Base-by-base conservation (phyloP, 92 coral and sea anemone genomes). In the Epizoanthus illoricatus region DNA sequence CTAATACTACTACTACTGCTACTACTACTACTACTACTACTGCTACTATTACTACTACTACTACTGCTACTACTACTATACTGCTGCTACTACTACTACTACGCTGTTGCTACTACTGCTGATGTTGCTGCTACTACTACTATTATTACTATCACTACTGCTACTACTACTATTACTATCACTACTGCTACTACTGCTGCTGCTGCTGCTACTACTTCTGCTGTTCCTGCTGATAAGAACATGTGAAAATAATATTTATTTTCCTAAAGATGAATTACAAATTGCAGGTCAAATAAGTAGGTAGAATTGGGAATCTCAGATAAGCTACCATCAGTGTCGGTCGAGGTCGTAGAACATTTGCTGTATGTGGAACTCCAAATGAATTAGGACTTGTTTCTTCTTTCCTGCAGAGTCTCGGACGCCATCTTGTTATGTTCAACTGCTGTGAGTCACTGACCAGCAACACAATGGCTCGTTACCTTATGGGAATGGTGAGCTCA, bases 391-490 rank as follows among this genome's bases (percentile, higher is more conserved):
- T 7, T 36, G 16, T 18, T 61, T 11, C 21, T 69, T 45, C 10
- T 59, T 78, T 4, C 45, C 64, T 65, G 19, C 72, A 97, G 99
- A 85, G 86, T 58, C 93, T 97, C 75, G 99, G 97, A 18, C 90
- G 99, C 4, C 97, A 97, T 69, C 79, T 91, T 11, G 94, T 97
- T 5, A 83, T 87, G 84, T 90, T 94, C 39, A 89, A 97, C 92
- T 91, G 99, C 75, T 85, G 94, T 20, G 88, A 84, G 9, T 86
- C 92, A 66, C 75, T 92, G 81, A 80, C 90, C 5, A 90, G 85
- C 60, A 59, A 87, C 39, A 89, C 91, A 66, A 57, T 93, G 33
- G 90, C 88, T n/a, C 89, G 93, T 40, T 89, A 88, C 71, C 75
- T 97, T 76, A 81, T 76, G 21, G 99, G 98, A 23, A 91, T 94